These are phyloP conservation scores for Venustaconcha ellipsiformis DNA, from an alignment of 1,140 invertebrate species.

Conservation along the genomic window DNA sequence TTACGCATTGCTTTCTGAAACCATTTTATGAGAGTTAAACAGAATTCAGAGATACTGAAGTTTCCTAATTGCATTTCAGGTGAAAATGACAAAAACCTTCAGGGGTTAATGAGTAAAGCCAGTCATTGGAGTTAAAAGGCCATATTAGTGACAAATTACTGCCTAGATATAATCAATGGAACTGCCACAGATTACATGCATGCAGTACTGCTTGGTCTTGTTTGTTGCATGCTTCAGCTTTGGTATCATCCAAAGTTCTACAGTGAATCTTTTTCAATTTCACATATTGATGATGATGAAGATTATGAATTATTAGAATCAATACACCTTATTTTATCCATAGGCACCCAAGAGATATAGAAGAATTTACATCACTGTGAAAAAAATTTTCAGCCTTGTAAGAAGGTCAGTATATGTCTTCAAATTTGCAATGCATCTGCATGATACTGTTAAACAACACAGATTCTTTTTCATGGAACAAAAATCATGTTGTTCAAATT, in stretches of 20 bases:
- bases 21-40: conserved; percentile 19
- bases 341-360: conserved; percentile 11
- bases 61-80: too few relatives aligned
- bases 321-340: conserved; percentile 22
- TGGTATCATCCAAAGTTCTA: conserved; percentile 22
- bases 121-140: conserved; percentile 8
- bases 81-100: too few relatives aligned
- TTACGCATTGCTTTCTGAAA: conserved; percentile 21
- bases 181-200: conserved; percentile 27
- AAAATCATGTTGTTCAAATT: conserved; percentile 23
- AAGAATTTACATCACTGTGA: too few relatives aligned
- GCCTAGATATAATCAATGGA: conserved; percentile 15
- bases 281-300: conserved; percentile 3
- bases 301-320: background rate
- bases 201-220: conserved; percentile 15
- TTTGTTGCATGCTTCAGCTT: background rate
- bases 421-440: conserved; percentile 24
- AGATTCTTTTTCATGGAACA: conserved; percentile 19
- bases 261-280: conserved; percentile 5
- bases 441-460: conserved; percentile 13
- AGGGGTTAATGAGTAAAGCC: conserved; percentile 9
- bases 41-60: conserved; percentile 4
- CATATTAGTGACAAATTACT: conserved; percentile 16
- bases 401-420: conserved; percentile 21
- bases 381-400: conserved; percentile 16